A percentile compares a stretch with the other conserved stretches of the same genome.
phyloP scores from a whole-genome alignment of 2,113 vertebrate species.

The Pipa parva region DNA sequence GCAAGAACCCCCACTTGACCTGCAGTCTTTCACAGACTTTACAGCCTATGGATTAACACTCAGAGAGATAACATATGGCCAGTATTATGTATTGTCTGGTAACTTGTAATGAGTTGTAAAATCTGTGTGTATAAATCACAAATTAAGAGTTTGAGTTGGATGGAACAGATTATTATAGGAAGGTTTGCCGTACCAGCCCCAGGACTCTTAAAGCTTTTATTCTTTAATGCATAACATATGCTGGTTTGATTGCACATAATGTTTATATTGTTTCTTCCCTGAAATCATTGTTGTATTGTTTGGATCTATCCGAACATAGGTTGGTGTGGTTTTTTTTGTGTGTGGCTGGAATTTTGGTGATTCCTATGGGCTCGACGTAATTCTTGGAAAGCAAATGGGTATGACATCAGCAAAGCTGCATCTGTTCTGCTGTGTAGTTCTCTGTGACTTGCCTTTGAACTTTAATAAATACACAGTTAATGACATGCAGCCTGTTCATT shows the following conservation, averaged over 20 bases:
- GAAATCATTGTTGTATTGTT: slow-evolving; percentile 7
- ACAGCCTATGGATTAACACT: no score
- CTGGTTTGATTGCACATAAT: background rate
- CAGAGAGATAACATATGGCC: no score
- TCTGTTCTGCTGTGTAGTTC: slow-evolving; percentile 16
- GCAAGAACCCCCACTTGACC: no score
- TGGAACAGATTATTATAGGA: background rate
- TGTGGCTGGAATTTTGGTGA: background rate
- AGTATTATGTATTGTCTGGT: no score
- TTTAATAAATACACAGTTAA: slow-evolving; percentile 10
- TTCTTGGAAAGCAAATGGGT: slow-evolving; percentile 13
- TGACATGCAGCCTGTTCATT: background rate
- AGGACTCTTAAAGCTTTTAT: background rate
- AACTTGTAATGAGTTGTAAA: slow-evolving; percentile 15
- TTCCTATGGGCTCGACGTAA: slow-evolving; percentile 28
- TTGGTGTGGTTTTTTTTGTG: background rate
- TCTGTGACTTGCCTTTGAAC: slow-evolving; percentile 21
- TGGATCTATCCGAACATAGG: background rate
- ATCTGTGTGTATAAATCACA: no score
- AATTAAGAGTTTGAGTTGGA: no score
- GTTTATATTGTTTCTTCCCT: background rate
- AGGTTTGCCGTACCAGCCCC: background rate
- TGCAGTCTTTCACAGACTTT: no score
- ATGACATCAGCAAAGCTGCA: slow-evolving; percentile 30
- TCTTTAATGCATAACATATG: slow-evolving; percentile 1